A percentile compares a stretch with the other conserved stretches of the same genome.
phyloP scores from a whole-genome alignment of 2,797 vertebrate genomes.

The Scleropages formosus region DNA sequence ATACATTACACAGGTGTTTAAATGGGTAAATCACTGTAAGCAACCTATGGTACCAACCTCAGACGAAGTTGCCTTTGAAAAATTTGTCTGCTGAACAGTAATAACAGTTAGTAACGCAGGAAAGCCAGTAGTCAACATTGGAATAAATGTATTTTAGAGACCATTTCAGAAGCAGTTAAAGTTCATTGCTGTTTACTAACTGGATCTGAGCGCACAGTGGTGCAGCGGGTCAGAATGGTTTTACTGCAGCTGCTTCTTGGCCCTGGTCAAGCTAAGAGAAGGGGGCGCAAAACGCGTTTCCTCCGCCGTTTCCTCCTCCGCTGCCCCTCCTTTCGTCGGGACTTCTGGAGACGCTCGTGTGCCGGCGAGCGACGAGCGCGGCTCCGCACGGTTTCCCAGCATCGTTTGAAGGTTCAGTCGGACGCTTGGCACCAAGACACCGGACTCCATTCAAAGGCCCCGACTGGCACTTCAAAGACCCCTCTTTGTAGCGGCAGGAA shows the following conservation, averaged over 20 bases:
- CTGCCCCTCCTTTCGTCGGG: not conserved
- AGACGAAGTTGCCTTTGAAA: too few species aligned
- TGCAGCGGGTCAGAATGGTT: not conserved
- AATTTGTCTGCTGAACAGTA: not conserved
- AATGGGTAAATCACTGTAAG: too few species aligned
- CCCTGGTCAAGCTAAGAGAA: not conserved
- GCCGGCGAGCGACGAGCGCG: conserved; percentile 11
- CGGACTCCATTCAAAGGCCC: conserved; percentile 37
- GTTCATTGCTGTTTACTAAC: not conserved
- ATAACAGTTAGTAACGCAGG: not conserved
- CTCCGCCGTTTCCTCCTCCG: not conserved
- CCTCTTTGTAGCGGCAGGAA: conserved; percentile 26
- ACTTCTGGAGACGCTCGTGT: not conserved
- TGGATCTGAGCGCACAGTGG: not conserved
- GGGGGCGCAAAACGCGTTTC: not conserved
- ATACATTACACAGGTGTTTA: too few species aligned
- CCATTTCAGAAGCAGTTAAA: too few species aligned
- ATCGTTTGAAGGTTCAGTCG: conserved; percentile 38
- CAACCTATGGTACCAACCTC: too few species aligned
- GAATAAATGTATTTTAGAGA: too few species aligned
- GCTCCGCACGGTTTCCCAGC: conserved; percentile 26
- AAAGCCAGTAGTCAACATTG: too few species aligned
- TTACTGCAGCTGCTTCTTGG: too few species aligned
- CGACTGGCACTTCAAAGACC: conserved; percentile 47
- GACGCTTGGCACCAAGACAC: conserved; percentile 37